phyloP scores from a whole-genome alignment of 1,140 invertebrate genomes.

The Drosophila bipectinata region DNA sequence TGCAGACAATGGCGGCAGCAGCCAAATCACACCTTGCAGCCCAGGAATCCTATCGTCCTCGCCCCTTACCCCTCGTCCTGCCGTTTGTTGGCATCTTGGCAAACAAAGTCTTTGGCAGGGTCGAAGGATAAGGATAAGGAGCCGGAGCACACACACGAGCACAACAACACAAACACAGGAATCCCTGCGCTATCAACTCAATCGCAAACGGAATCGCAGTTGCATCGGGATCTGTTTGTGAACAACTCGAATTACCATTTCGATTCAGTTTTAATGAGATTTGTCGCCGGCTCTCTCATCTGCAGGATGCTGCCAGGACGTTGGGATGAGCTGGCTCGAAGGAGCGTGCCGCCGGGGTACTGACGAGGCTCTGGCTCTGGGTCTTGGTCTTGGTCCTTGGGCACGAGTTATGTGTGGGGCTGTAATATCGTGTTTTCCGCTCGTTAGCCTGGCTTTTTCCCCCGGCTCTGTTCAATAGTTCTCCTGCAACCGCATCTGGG shows the following conservation, averaged over 20 bases:
- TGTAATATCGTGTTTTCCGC: constrained; percentile 76
- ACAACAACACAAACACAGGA: constrained; percentile 13
- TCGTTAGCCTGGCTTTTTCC: constrained; percentile 53
- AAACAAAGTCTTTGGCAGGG: constrained; percentile 63
- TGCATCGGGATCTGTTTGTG: constrained; percentile 70
- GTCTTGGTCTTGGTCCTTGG: constrained; percentile 20
- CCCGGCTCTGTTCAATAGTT: constrained; percentile 6
- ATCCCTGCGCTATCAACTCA: constrained; percentile 61
- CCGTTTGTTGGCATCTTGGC: constrained; percentile 57
- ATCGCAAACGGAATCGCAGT: constrained; percentile 64
- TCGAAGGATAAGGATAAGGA: constrained; percentile 28
- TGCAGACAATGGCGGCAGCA: constrained; percentile 39
- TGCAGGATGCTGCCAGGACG: constrained; percentile 13
- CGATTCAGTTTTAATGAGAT: constrained; percentile 82
- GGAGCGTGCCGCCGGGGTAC: constrained; percentile 44
- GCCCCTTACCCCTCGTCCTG: background rate
- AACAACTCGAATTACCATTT: constrained; percentile 81
- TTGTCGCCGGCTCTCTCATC: constrained; percentile 61
- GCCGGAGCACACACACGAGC: background rate
- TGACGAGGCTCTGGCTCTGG: constrained; percentile 8
- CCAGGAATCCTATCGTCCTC: background rate
- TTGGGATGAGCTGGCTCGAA: constrained; percentile 4
- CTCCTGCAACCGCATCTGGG: constrained; percentile 32
- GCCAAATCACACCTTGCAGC: constrained; percentile 56
- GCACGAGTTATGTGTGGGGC: constrained; percentile 72